Evolutionary conservation across 2,888 invertebrate genomes (phyloP), one percentile per base, ranked within the genome.

Genomic region (Cerastoderma edule): DNA sequence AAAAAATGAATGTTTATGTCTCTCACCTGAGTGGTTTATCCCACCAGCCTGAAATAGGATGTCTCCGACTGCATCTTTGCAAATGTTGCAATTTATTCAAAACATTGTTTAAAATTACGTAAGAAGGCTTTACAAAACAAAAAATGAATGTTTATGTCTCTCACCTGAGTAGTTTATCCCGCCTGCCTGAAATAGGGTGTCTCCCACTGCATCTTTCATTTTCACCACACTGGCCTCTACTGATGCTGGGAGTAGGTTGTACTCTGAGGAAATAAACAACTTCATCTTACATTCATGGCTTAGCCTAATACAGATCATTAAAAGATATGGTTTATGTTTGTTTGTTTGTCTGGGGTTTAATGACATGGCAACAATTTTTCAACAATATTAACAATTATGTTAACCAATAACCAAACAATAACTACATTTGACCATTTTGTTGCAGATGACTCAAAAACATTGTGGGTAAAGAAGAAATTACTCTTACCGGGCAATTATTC

Each of bases 141-240:
- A 24, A 8, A 22, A 53, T 8, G n/a, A 22, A 16, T 27, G 28
- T 13, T 30, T 57, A 28, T 27, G 30, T 57, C 10, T 16, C 2
- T 48, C 46, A 80, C 80, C 80, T 30, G 80, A 81, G 67, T 72
- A 81, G 70, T 81, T 81, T 22, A 81, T 67, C 6, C 80, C 80
- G 0, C 80, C 80, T 33, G 75, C 70, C 46, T 78, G 75, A 48
- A 78, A 81, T 33, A 81, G 65, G 0, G 75, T 53, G 35, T 67
- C 75, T 48, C 75, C 57, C 19, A 57, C 16, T 10, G 30, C 57
- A 32, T 57, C 57, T 57, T 57, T 57, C 32, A 57, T 32, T 33
- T 32, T 57, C 16, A 57, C 57, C 10, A 57, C 33, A 33, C n/a
- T 57, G 6, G 57, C 57, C 33, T 57, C 57, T 32, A 57, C 33